Evolutionary conservation across 2,113 vertebrate genomes (phyloP).

Genomic region (Siniperca knerii): DNA sequence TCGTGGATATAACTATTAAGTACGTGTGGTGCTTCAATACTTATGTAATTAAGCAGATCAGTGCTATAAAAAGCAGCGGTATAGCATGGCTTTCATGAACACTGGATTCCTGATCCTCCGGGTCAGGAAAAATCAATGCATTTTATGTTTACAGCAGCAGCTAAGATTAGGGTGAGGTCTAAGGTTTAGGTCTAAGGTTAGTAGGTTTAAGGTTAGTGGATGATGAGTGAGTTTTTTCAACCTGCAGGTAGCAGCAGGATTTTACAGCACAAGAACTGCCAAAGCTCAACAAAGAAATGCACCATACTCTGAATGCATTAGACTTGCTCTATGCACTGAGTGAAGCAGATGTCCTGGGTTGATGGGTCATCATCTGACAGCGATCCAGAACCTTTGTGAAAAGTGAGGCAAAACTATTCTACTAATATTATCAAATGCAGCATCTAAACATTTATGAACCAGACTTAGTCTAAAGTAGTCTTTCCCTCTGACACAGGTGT

Average conservation of each 20-base stretch:
- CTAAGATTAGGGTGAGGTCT: not conserved
- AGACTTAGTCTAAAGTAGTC: too few species aligned
- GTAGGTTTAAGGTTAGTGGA: too few species aligned
- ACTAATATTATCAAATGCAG: too few species aligned
- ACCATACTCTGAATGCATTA: too few species aligned
- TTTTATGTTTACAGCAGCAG: not conserved
- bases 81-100: not conserved
- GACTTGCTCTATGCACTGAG: too few species aligned
- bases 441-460: too few species aligned
- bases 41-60: slow-evolving; percentile 8
- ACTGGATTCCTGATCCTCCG: not conserved
- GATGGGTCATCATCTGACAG: too few species aligned
- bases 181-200: slow-evolving; percentile 1
- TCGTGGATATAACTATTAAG: not conserved
- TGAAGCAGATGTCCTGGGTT: too few species aligned
- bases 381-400: too few species aligned
- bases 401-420: too few species aligned
- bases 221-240: not conserved
- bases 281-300: not conserved
- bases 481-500: too few species aligned
- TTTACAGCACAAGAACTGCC: not conserved
- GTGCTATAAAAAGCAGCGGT: not conserved
- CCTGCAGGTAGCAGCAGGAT: not conserved
- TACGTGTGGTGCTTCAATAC: not conserved
- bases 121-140: not conserved